Evolutionary conservation across 2,113 vertebrate genomes (phyloP).

Genomic region (Hepsetus odoe): DNA sequence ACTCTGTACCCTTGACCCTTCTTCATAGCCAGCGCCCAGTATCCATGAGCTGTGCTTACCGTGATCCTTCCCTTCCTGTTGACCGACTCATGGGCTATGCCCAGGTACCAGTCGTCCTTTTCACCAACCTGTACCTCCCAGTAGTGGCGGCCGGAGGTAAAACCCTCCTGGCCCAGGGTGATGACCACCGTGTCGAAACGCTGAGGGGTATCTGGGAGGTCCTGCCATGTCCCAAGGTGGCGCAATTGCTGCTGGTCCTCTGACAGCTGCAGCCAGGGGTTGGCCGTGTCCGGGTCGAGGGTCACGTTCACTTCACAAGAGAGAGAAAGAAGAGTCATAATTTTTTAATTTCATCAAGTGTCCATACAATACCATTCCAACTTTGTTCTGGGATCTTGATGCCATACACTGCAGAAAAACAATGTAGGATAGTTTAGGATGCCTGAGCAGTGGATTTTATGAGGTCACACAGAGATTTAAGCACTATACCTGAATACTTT

Average conservation of each 20-base stretch:
- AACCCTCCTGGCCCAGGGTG: conserved; percentile 67
- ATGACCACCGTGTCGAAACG: conserved; percentile 79
- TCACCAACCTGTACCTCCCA: conserved; percentile 80
- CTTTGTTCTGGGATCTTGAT: too few relatives aligned
- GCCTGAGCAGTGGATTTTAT: neutral
- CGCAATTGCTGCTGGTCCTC: conserved; percentile 75
- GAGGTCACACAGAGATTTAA: neutral
- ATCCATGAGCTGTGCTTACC: conserved; percentile 73
- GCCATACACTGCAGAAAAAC: neutral
- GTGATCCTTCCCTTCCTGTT: conserved; percentile 77
- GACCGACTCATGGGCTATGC: conserved; percentile 71
- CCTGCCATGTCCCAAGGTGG: conserved; percentile 76
- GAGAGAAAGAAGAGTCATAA: neutral
- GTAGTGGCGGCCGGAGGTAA: conserved; percentile 73
- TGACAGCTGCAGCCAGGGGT: conserved; percentile 78
- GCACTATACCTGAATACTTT: conserved; percentile 76
- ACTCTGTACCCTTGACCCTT: conserved; percentile 73
- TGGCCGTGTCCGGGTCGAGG: conserved; percentile 75
- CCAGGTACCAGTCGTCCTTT: conserved; percentile 81
- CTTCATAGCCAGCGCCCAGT: conserved; percentile 81
- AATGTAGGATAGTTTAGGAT: neutral
- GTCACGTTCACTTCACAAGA: conserved; percentile 67
- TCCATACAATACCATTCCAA: too few relatives aligned
- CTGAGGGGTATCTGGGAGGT: conserved; percentile 69
- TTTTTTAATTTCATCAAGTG: too few relatives aligned